phyloP scores from a whole-genome alignment of 2,888 invertebrate species.

The Brenthis ino region DNA sequence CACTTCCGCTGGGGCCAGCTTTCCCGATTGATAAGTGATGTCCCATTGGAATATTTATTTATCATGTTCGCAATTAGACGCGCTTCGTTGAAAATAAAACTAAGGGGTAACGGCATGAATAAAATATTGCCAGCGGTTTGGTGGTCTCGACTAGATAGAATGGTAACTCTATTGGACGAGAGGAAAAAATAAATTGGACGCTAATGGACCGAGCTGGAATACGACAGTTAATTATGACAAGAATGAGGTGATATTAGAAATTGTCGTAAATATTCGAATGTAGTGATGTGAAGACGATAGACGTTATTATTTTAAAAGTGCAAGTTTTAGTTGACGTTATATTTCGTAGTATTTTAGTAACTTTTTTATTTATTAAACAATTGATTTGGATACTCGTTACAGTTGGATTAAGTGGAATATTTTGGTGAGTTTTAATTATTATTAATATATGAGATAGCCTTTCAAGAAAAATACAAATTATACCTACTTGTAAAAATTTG shows the following conservation, averaged over 20 bases:
- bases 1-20: conserved; percentile 48
- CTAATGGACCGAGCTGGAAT: conserved; percentile 49
- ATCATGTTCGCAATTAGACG: conserved; percentile 76
- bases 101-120: conserved; percentile 71
- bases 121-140: conserved; percentile 64
- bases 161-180: conserved; percentile 52
- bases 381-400: conserved; percentile 28
- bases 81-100: conserved; percentile 66
- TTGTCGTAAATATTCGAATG: conserved; percentile 28
- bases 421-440: conserved; percentile 44
- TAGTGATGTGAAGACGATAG: conserved; percentile 37
- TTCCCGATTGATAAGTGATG: conserved; percentile 73
- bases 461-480: background rate
- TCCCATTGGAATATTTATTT: conserved; percentile 62
- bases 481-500: background rate
- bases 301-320: conserved; percentile 35
- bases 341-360: conserved; percentile 29
- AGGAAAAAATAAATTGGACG: conserved; percentile 58
- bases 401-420: conserved; percentile 39
- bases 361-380: conserved; percentile 32
- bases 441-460: background rate
- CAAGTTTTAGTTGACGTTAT: conserved; percentile 35
- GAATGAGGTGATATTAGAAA: conserved; percentile 60
- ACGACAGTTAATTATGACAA: conserved; percentile 60
- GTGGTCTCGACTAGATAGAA: conserved; percentile 60